Base-by-base conservation (phyloP, 2,888 invertebrate species). In the Microplitis deprimator region DNA sequence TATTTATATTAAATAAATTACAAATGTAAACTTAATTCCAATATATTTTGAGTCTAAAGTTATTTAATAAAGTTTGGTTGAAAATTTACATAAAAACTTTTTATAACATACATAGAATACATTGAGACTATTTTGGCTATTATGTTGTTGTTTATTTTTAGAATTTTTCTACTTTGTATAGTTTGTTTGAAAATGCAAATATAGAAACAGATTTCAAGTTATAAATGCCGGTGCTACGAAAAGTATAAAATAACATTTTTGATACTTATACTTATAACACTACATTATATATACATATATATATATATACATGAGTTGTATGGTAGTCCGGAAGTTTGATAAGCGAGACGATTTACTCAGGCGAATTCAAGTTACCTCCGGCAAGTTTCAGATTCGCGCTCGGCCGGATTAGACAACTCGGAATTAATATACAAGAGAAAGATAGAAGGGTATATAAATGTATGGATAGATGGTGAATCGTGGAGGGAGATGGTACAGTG, bases 311-410 rank as follows among this genome's bases (percentile, higher is more conserved):
- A 60, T 70, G 13, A 2, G 29, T 29, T 69, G 75, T 60, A 75
- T 20, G 62, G 20, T n/a, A 68, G 62, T 60, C 61, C 73, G 81
- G 69, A 85, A 85, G 82, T 85, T 85, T 82, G 84, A 85, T 84
- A 84, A 83, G 83, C 81, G 80, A 79, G 80, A 79, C 80, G 80
- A 80, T 81, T 75, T 71, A 75, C 50, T 64, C 71, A 78, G 67
- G 71, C 75, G 71, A 75, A 71, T 71, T 41, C 69, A 75, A 62
- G 41, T n/a, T 60, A 75, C 41, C 71, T 74, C 74, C 59, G 64
- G 74, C 70, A 61, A 64, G 71, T 78, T 71, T 77, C 79, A 77
- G 80, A 80, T 80, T 81, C 76, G 79, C 77, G 79, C 77, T 80
- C 79, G 77, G 79, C 68, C 75, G 80, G 81, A 81, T 82, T 79